Evolutionary conservation across 37 sponge, comb jelly and placozoan genomes (phyloP).

Genomic region (Mnemiopsis leidyi): DNA sequence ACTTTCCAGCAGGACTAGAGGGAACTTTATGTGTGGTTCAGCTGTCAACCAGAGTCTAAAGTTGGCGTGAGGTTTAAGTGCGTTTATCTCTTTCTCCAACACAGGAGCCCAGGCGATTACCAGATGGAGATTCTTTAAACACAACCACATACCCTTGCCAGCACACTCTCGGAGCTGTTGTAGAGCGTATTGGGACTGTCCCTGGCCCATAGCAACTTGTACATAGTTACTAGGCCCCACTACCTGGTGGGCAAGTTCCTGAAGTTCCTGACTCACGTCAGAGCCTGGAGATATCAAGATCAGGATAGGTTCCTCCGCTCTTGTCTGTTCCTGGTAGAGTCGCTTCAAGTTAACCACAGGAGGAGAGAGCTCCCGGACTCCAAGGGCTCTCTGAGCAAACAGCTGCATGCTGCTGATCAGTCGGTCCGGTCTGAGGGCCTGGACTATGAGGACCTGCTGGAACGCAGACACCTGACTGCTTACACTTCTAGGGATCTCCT

Average conservation of each 20-base stretch:
- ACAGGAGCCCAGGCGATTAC: constrained; percentile 86
- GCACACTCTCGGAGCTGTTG: constrained; percentile 82
- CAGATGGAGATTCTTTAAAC: constrained; percentile 96
- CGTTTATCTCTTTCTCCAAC: constrained; percentile 91
- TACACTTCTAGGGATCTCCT: constrained; percentile 78
- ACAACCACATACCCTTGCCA: constrained; percentile 87
- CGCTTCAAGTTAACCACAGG: constrained; percentile 75
- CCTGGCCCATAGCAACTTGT: constrained; percentile 97
- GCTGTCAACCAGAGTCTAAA: constrained; percentile 95
- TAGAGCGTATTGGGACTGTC: constrained; percentile 83
- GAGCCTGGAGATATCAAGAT: constrained; percentile 93
- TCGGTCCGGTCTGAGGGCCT: constrained; percentile 93
- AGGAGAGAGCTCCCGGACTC: constrained; percentile 77
- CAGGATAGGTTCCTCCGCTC: constrained; percentile 77
- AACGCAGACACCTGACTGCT: constrained; percentile 80
- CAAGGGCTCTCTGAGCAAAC: constrained; percentile 76
- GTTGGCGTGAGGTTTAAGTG: constrained; percentile 74
- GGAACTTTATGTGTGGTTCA: constrained; percentile 88
- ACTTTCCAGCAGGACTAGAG: constrained; percentile 83
- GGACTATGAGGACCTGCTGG: constrained; percentile 81
- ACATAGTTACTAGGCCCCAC: constrained; percentile 81
- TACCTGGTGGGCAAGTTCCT: constrained; percentile 80
- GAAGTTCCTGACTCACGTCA: constrained; percentile 95
- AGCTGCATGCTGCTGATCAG: constrained; percentile 83
- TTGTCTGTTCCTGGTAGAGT: constrained; percentile 76